These are phyloP conservation scores for Pseudonaja textilis DNA, from an alignment of 2,113 vertebrate genomes.

Conservation along the genomic window DNA sequence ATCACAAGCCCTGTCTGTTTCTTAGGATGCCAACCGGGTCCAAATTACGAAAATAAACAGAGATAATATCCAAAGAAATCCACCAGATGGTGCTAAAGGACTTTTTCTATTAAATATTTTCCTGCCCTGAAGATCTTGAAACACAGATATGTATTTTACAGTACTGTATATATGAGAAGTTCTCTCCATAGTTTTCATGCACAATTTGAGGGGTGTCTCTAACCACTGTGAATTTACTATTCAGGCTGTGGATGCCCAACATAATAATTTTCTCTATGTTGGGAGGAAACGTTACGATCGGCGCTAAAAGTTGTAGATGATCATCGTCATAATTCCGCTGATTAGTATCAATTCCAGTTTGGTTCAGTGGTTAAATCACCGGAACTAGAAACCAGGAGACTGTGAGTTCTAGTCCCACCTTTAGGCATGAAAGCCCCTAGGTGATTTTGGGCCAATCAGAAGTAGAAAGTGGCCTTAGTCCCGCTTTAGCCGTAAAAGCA, in stretches of 20 bases:
- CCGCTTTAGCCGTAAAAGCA: no score
- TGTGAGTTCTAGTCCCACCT: no score
- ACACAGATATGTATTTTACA: accelerated
- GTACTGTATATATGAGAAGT: not conserved
- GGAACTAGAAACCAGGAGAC: no score
- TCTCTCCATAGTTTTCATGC: not conserved
- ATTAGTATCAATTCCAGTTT: not conserved
- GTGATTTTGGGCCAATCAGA: no score
- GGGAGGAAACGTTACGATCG: not conserved
- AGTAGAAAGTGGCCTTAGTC: no score
- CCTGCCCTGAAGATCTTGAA: not conserved
- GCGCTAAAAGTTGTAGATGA: not conserved
- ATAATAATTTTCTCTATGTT: not conserved
- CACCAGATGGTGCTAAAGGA: constrained; percentile 54
- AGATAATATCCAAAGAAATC: not conserved
- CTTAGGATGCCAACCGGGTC: not conserved
- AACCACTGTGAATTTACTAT: not conserved
- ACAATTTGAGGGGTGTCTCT: not conserved
- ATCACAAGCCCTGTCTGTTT: no score
- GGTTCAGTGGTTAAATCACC: no score
- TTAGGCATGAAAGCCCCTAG: no score
- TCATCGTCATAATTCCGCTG: not conserved
- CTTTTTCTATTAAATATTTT: not conserved
- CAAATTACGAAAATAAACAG: not conserved
- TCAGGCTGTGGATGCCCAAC: not conserved